Base-by-base conservation (phyloP, 2,113 vertebrate genomes). In the Poeciliopsis occidentalis region DNA sequence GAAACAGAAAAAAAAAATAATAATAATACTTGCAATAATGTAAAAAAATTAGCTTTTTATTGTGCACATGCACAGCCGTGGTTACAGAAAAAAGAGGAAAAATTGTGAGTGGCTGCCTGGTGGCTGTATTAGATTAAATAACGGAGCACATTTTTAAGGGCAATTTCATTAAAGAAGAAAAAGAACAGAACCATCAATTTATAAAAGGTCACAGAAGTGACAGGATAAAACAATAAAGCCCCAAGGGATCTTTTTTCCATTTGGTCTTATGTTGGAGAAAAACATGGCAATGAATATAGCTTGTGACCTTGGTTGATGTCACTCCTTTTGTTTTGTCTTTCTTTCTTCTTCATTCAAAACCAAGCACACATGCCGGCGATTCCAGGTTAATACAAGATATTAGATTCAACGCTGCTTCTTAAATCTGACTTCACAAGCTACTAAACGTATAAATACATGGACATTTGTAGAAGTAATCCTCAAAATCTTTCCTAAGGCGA, bases 231-330 rank as follows among this genome's bases (percentile, higher is more conserved):
- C 77, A 78, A 57, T 79, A n/a, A 71, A 77, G 71, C 70, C 84
- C 86, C 1, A 44, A 64, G 78, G 84, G 75, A 12, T 57, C 69
- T 77, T 57, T 83, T 60, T 73, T 72, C 74, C 71, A 85, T 78
- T 65, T 37, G 72, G 70, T 72, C 70, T 75, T 79, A 83, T 88
- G 87, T 82, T 78, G 62, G 75, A 76, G 83, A 85, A 85, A 64
- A 83, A 86, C 87, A 86, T 82, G 83, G 67, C 22, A 51, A 73
- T 65, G 77, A 78, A 32, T 79, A 41, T 11, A 74, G 85, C 78
- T 69, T 60, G 4, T 87, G 88, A 90, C 88, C 86, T 89, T 86
- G 90, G 72, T 54, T 27, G 72, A 76, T 79, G 83, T 88, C 82
- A 39, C 68, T 84, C 51, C 64, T 44, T 68, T 71, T 81, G 66